Evolutionary conservation across 2,113 vertebrate species (phyloP).

Genomic region (Chaetodon trifascialis): DNA sequence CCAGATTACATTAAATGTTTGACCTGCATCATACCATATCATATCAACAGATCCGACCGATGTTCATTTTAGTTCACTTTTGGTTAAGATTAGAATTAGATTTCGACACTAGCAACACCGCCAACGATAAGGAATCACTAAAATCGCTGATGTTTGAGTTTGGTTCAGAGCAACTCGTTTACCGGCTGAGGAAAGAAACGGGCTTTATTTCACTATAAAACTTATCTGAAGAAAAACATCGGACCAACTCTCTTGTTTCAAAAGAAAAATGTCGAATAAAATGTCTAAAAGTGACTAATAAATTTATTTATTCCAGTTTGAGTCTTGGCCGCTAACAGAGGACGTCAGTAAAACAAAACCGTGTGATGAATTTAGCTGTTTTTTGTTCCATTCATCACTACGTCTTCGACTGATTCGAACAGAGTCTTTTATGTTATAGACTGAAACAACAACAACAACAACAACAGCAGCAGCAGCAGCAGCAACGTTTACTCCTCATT

Average conservation of each 20-base stretch:
- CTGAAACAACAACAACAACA: not conserved
- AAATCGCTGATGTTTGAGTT: not conserved
- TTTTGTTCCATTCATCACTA: not conserved
- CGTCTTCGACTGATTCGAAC: not conserved
- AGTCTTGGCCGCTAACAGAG: not conserved
- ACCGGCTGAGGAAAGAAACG: no score
- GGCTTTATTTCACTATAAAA: not conserved
- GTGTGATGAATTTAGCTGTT: rapidly evolving
- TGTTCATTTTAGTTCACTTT: no score
- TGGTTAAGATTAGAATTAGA: no score
- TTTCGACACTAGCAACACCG: no score
- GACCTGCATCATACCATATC: not conserved
- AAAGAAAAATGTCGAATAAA: no score
- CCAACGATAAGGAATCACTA: rapidly evolving
- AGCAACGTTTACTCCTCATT: not conserved
- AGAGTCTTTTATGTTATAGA: no score
- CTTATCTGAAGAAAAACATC: no score
- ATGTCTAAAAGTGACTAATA: not conserved
- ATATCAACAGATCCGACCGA: rapidly evolving
- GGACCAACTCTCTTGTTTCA: rapidly evolving
- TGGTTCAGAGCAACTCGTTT: not conserved
- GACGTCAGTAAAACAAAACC: not conserved
- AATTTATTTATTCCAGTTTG: not conserved
- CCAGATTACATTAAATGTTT: no score
- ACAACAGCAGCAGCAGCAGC: no score